Conservation (phyloP, 2,888 invertebrate species). For the Bellardia bayeri region DNA sequence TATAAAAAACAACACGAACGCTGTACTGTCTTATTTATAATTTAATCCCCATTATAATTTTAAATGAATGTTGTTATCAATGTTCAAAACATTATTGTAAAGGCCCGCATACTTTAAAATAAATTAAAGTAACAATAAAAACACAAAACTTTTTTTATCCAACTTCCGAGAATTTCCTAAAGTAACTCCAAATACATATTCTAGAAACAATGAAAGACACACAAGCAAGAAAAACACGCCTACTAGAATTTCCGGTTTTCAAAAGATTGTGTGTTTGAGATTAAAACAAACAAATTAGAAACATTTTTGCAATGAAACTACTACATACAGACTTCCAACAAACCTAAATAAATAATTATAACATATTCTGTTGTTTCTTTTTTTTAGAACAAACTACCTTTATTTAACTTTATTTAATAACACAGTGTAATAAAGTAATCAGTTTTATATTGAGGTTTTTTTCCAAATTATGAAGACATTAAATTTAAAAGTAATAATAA, state of each 20-base stretch:
- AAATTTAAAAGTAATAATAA: constrained; percentile 37
- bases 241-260: constrained; percentile 73
- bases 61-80: constrained; percentile 48
- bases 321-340: background rate
- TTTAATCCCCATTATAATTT: constrained; percentile 56
- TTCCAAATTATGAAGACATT: constrained; percentile 60
- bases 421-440: constrained; percentile 61
- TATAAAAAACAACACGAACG: constrained; percentile 46
- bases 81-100: constrained; percentile 17
- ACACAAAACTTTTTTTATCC: constrained; percentile 54
- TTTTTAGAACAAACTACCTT: constrained; percentile 24
- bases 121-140: constrained; percentile 8
- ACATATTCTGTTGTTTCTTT: background rate
- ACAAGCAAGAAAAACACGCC: constrained; percentile 57
- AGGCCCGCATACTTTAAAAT: constrained; percentile 66
- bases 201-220: background rate
- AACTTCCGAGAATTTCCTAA: constrained; percentile 62
- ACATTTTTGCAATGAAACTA: constrained; percentile 53
- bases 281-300: constrained; percentile 58
- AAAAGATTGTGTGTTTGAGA: constrained; percentile 29
- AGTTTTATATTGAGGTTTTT: constrained; percentile 32
- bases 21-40: constrained; percentile 21
- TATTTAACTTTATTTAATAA: no score
- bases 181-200: constrained; percentile 30
- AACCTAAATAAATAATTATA: constrained; percentile 51